Evolutionary conservation across 1,140 invertebrate genomes (phyloP).

Genomic region (Lasioglossum baleicum): DNA sequence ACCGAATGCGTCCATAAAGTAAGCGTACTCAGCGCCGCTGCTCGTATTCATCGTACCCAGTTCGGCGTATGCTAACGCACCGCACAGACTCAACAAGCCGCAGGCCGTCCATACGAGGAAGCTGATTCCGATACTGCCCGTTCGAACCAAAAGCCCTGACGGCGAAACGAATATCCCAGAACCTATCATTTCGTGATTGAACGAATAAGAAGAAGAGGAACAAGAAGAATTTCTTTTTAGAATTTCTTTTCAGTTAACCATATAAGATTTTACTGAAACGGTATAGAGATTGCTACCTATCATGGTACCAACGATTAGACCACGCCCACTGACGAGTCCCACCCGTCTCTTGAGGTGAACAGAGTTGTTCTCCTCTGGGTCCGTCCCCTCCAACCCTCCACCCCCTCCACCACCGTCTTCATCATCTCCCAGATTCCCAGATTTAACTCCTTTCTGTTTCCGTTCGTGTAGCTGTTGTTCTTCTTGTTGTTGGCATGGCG

Average conservation of each 20-base stretch:
- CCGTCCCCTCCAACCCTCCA: constrained; percentile 90
- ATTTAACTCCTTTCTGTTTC: constrained; percentile 66
- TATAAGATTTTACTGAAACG: no score
- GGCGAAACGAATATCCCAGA: constrained; percentile 99
- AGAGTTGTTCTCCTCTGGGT: constrained; percentile 95
- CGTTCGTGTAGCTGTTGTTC: constrained; percentile 53
- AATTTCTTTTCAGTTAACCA: no score
- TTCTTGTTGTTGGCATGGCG: constrained; percentile 52
- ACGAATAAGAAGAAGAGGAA: no score
- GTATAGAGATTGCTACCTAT: constrained; percentile 84
- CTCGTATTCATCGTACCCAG: constrained; percentile 96
- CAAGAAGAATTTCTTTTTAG: no score
- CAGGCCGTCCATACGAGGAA: constrained; percentile 96
- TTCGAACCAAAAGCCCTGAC: constrained; percentile 93
- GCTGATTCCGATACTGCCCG: constrained; percentile 95
- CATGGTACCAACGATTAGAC: constrained; percentile 97
- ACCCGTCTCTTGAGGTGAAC: constrained; percentile 98
- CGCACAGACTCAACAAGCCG: constrained; percentile 93
- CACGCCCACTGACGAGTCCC: constrained; percentile 98
- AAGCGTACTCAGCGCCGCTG: constrained; percentile 95
- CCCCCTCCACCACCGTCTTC: constrained; percentile 78
- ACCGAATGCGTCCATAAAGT: constrained; percentile 94
- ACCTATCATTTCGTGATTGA: no score
- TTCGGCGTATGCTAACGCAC: constrained; percentile 95
- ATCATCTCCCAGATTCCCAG: constrained; percentile 72